Evolutionary conservation across 2,888 invertebrate species (phyloP).

Genomic region (Metalampra italica): DNA sequence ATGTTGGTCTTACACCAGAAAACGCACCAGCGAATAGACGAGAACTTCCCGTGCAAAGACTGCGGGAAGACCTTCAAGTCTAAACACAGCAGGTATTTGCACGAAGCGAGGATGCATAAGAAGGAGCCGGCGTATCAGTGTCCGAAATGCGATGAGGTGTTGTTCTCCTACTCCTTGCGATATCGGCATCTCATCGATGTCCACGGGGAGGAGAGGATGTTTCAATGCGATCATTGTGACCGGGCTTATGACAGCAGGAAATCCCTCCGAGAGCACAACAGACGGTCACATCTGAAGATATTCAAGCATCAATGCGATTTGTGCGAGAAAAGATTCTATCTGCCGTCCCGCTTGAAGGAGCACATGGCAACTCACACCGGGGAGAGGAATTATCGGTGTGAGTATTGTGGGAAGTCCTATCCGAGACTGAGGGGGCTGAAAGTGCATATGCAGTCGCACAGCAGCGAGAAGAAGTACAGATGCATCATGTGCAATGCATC

Average conservation of each 20-base stretch:
- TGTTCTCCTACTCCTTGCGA: conserved; percentile 48
- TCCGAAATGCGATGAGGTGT: conserved; percentile 56
- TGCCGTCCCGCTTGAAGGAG: conserved; percentile 59
- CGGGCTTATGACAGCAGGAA: conserved; percentile 61
- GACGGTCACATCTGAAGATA: conserved; percentile 56
- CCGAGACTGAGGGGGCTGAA: conserved; percentile 59
- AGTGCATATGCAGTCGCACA: conserved; percentile 77
- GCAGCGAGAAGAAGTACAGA: conserved; percentile 69
- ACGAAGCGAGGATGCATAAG: conserved; percentile 52
- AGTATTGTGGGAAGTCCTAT: conserved; percentile 63
- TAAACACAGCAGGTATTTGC: conserved; percentile 56
- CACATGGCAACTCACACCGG: conserved; percentile 68
- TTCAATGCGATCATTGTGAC: conserved; percentile 59
- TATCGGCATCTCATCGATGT: conserved; percentile 54
- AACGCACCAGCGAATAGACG: conserved; percentile 53
- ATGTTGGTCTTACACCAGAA: conserved; percentile 63
- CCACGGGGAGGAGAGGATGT: conserved; percentile 53
- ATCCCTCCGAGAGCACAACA: conserved; percentile 57
- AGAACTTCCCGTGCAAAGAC: conserved; percentile 65
- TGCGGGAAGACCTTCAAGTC: conserved; percentile 67
- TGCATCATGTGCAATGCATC: conserved; percentile 72
- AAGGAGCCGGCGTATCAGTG: conserved; percentile 64
- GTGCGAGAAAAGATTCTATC: conserved; percentile 73
- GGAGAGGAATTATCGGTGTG: conserved; percentile 61
- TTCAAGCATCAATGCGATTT: conserved; percentile 72